phyloP scores from a whole-genome alignment of 1,140 invertebrate species.

The Ridgeia piscesae region DNA sequence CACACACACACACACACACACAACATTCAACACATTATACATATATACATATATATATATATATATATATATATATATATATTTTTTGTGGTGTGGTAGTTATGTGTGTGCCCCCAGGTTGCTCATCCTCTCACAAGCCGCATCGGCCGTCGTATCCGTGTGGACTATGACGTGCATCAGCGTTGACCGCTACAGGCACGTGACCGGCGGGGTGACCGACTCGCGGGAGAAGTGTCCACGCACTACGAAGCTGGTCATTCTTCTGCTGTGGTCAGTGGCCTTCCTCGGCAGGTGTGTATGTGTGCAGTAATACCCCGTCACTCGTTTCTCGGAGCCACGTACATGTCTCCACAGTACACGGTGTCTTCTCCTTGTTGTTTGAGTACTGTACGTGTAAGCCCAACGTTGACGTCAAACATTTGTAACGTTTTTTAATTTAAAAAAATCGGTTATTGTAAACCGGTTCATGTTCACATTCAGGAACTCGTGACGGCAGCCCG shows the following conservation, averaged over 20 bases:
- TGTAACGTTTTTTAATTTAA: background rate
- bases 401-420: background rate
- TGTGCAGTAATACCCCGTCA: background rate
- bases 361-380: too few relatives aligned
- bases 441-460: background rate
- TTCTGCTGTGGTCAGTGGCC: background rate
- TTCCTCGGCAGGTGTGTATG: background rate
- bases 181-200: background rate
- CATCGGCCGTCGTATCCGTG: background rate
- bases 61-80: too few relatives aligned
- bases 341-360: too few relatives aligned
- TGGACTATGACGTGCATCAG: constrained; percentile 10
- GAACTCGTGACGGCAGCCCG: too few relatives aligned
- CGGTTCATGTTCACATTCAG: too few relatives aligned
- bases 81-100: too few relatives aligned
- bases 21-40: too few relatives aligned
- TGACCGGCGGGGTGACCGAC: background rate
- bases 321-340: background rate
- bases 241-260: background rate
- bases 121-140: background rate
- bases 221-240: background rate
- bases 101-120: background rate
- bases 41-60: too few relatives aligned
- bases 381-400: background rate
- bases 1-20: too few relatives aligned